Conservation (phyloP, 1,140 invertebrate genomes). For the Meteorus sp. region DNA sequence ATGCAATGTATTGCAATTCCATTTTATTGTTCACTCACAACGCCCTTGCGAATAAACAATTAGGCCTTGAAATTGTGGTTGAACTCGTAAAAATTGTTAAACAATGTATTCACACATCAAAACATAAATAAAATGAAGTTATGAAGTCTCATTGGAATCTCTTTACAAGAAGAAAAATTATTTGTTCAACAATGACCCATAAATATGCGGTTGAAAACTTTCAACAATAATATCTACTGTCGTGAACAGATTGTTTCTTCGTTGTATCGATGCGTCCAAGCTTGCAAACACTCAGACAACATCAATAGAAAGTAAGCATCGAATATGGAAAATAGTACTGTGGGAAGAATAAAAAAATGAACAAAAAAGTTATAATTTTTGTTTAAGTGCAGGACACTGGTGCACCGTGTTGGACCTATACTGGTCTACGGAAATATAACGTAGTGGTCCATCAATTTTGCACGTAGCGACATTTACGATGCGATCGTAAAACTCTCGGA, state of each 20-base stretch:
- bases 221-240: not conserved
- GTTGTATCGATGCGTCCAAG: too few species aligned
- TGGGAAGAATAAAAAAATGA: not conserved
- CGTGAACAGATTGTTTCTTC: not conserved
- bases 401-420: not conserved
- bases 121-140: too few species aligned
- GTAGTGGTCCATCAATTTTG: slow-evolving; percentile 50
- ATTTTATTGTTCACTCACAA: too few species aligned
- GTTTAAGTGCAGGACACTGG: not conserved
- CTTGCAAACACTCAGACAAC: too few species aligned
- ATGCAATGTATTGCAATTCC: too few species aligned
- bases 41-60: too few species aligned
- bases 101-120: too few species aligned
- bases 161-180: not conserved
- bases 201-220: not conserved
- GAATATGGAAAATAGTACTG: not conserved
- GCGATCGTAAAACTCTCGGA: slow-evolving; percentile 44
- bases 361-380: too few species aligned
- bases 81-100: too few species aligned
- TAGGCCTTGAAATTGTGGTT: too few species aligned
- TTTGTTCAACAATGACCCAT: not conserved
- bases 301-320: too few species aligned
- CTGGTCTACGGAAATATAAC: slow-evolving; percentile 26
- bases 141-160: too few species aligned
- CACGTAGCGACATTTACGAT: slow-evolving; percentile 47